Percentiles rank a stretch among this genome's conserved stretches.
These are phyloP conservation scores for Sebastes vulpes DNA, from an alignment of 2,797 vertebrate species.

Conservation along the genomic window DNA sequence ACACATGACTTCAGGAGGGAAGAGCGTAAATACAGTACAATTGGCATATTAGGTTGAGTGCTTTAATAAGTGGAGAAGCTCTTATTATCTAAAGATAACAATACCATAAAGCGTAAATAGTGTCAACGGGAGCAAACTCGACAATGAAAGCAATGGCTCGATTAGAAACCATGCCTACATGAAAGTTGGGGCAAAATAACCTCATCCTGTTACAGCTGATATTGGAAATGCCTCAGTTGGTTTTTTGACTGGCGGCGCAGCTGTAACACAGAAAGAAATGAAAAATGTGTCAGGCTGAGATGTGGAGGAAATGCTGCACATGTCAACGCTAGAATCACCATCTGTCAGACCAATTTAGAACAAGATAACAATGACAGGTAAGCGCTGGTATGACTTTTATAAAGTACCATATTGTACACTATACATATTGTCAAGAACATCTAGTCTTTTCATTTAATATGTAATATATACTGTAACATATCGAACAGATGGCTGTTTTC, in stretches of 20 bases:
- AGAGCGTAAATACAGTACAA: neutral
- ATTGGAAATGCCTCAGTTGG: neutral
- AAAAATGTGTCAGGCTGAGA: constrained; percentile 22
- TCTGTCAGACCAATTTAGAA: constrained; percentile 14
- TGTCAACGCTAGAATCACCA: constrained; percentile 8
- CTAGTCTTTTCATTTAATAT: neutral
- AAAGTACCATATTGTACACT: neutral
- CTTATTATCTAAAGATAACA: neutral
- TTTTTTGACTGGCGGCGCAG: neutral
- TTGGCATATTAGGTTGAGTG: neutral
- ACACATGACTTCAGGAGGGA: neutral
- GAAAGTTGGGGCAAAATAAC: neutral
- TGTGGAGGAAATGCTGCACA: constrained; percentile 17
- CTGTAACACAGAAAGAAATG: constrained; percentile 8
- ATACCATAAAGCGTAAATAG: neutral
- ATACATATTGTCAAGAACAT: neutral
- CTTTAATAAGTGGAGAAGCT: neutral
- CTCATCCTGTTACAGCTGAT: neutral
- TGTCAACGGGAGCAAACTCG: neutral
- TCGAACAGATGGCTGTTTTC: neutral
- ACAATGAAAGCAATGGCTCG: neutral
- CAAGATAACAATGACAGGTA: constrained; percentile 21
- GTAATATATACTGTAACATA: neutral
- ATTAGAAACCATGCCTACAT: neutral
- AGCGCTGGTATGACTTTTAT: neutral